A percentile compares a stretch with the other conserved stretches of the same genome.
Evolutionary conservation across 2,797 vertebrate species (phyloP).

Genomic region (Cephalopachus bancanus): DNA sequence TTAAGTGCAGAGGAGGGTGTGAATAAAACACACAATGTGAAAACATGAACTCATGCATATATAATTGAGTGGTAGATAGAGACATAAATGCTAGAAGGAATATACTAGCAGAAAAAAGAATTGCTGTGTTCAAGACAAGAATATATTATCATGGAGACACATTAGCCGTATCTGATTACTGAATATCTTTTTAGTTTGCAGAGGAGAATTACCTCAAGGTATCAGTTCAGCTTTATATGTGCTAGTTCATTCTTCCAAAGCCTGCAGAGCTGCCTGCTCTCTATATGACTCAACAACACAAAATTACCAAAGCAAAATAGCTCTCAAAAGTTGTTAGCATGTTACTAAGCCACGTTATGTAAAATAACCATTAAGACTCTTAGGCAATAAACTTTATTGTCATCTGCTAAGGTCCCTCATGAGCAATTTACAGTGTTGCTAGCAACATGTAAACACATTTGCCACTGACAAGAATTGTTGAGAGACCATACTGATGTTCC

Average conservation of each 20-base stretch:
- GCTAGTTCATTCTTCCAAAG: not conserved
- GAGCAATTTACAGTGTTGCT: conserved; percentile 48
- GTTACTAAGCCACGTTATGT: not conserved
- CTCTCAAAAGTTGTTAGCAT: not conserved
- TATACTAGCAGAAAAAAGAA: conserved; percentile 20
- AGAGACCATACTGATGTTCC: conserved; percentile 52
- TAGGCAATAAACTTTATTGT: conserved; percentile 18
- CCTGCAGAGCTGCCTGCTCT: not conserved
- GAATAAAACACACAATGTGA: conserved; percentile 53
- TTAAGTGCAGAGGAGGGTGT: not conserved
- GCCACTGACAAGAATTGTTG: not conserved
- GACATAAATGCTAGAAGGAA: conserved; percentile 50
- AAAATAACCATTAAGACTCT: not conserved
- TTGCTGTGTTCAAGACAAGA: conserved; percentile 6
- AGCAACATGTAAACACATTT: conserved; percentile 53
- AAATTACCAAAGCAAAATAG: not conserved
- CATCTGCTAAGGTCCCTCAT: not conserved
- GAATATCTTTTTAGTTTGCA: not conserved
- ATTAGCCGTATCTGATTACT: conserved; percentile 48
- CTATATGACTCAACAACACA: not conserved
- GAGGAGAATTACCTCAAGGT: conserved; percentile 26
- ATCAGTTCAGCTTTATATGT: not conserved
- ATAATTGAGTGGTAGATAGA: not conserved
- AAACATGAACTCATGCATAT: conserved; percentile 55
- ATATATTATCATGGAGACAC: not conserved